Percentiles rank a stretch among this genome's conserved stretches.
These are phyloP conservation scores for Drosophila picticornis DNA, from an alignment of 2,888 invertebrate species.

Conservation along the genomic window DNA sequence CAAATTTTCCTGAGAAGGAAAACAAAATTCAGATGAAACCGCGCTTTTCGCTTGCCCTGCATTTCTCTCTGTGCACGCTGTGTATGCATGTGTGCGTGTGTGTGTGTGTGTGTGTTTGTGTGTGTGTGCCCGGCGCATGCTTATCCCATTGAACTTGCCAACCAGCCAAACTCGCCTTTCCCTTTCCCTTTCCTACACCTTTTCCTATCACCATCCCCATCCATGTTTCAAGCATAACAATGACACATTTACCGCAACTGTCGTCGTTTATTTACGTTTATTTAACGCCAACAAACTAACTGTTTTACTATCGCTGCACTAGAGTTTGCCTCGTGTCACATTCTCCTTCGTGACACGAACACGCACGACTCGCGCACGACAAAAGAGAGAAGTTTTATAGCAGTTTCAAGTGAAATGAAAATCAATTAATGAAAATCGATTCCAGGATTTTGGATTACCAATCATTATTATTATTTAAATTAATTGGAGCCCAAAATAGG, in stretches of 20 bases:
- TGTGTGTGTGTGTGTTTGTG: conserved; percentile 18
- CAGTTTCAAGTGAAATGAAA: neutral
- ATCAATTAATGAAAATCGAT: neutral
- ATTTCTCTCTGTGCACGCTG: neutral
- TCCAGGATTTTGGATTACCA: neutral
- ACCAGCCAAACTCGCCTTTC: neutral
- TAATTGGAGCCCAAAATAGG: neutral
- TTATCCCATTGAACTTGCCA: conserved; percentile 28
- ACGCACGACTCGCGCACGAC: neutral
- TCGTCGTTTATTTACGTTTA: conserved; percentile 59
- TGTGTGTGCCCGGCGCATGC: conserved; percentile 53
- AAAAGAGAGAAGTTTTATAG: neutral
- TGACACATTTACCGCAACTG: conserved; percentile 63
- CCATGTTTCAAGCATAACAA: conserved; percentile 37
- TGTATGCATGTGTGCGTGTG: conserved; percentile 10
- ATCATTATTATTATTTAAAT: neutral
- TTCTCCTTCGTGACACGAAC: conserved; percentile 1
- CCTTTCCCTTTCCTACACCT: neutral
- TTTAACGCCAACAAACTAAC: conserved; percentile 52
- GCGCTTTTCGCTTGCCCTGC: conserved; percentile 28
- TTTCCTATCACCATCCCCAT: neutral
- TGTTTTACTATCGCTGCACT: conserved; percentile 38
- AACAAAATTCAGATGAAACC: conserved; percentile 18
- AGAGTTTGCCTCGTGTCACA: neutral
- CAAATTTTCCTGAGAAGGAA: conserved; percentile 40